Percentiles rank a stretch among this genome's conserved stretches.
These are phyloP conservation scores for Ceyx margarethae DNA, from an alignment of 2,113 vertebrate genomes.

Conservation along the genomic window DNA sequence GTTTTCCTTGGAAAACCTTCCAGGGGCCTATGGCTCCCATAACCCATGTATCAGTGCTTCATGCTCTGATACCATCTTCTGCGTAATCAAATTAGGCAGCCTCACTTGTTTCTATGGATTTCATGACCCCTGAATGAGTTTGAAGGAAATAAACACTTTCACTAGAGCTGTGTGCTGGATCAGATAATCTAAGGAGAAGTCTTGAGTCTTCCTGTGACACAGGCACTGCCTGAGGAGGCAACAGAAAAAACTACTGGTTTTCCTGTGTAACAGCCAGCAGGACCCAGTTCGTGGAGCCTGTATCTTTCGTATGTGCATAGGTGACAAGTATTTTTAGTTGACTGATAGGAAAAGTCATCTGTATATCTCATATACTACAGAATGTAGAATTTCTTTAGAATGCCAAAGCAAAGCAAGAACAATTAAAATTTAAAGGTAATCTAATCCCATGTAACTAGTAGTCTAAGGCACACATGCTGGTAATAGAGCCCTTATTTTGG, in stretches of 20 bases:
- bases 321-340: neutral
- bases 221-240: neutral
- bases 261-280: neutral
- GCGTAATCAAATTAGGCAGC: neutral
- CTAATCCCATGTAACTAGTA: neutral
- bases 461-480: neutral
- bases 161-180: neutral
- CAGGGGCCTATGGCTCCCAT: neutral
- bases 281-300: neutral
- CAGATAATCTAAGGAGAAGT: neutral
- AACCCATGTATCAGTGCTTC: too few relatives aligned
- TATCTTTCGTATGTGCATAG: neutral
- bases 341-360: neutral
- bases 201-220: neutral
- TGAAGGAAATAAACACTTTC: neutral
- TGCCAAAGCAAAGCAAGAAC: neutral
- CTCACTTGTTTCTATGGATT: neutral
- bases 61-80: fast-evolving
- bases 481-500: neutral
- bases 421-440: neutral
- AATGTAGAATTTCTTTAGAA: neutral
- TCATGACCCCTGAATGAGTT: neutral
- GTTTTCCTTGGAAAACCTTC: neutral
- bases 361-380: neutral
- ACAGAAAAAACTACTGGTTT: neutral